Evolutionary conservation across 2,888 invertebrate species (phyloP).

Genomic region (Nasonovia ribisnigri): DNA sequence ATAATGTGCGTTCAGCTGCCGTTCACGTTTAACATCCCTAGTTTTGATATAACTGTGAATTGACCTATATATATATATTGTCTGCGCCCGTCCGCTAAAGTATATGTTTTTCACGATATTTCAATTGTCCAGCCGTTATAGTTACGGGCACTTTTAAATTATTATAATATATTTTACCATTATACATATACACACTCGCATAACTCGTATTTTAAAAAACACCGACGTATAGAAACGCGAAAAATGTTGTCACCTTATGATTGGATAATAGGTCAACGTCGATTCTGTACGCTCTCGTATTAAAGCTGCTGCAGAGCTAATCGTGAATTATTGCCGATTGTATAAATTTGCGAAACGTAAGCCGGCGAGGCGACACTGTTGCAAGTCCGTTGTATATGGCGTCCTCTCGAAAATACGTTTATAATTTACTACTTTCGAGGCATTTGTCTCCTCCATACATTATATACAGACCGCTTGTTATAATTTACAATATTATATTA

Average conservation of each 20-base stretch:
- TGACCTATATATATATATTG: background rate
- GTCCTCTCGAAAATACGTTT: background rate
- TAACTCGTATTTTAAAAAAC: background rate
- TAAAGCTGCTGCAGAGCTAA: too few species aligned
- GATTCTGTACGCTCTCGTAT: too few species aligned
- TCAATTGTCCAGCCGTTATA: background rate
- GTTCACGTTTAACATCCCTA: background rate
- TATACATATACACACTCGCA: background rate
- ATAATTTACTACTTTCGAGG: background rate
- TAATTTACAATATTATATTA: too few species aligned
- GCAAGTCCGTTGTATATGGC: too few species aligned
- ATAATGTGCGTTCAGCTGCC: background rate
- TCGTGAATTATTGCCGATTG: background rate
- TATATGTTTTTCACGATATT: too few species aligned
- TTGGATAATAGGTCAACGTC: too few species aligned
- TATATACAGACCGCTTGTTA: background rate
- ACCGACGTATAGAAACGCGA: background rate
- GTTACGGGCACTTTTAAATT: background rate
- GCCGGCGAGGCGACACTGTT: background rate
- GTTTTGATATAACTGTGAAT: background rate
- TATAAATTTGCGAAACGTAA: background rate
- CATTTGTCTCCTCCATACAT: background rate
- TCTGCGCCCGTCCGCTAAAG: too few species aligned
- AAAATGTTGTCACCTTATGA: background rate
- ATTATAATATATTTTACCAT: too few species aligned